Conservation (phyloP, 2,797 vertebrate species). For the Gymnopithys bicolor region DNA sequence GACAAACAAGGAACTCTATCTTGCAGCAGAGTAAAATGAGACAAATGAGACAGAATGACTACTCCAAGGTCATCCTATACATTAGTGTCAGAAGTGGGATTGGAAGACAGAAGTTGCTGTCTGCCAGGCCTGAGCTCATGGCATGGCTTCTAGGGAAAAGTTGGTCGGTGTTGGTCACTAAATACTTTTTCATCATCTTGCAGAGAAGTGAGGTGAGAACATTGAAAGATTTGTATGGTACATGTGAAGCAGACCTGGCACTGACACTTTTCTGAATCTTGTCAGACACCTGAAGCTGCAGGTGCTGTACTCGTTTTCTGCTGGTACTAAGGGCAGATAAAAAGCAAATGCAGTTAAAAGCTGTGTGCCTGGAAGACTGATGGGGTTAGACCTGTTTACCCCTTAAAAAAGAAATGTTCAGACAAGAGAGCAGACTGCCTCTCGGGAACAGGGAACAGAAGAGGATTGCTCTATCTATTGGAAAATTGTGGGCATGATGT, state of each 20-base stretch:
- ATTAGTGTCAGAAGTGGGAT: not conserved
- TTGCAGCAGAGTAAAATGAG: not conserved
- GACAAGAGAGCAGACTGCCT: not conserved
- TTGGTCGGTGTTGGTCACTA: not conserved
- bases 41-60: not conserved
- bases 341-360: not conserved
- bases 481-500: not conserved
- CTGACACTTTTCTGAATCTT: not conserved
- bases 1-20: not conserved
- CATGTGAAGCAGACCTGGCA: not conserved
- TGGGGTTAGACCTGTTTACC: not conserved
- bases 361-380: not conserved
- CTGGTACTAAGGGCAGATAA: not conserved
- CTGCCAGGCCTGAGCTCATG: not conserved
- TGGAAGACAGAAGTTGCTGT: not conserved
- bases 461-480: not conserved
- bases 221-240: not conserved
- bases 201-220: not conserved
- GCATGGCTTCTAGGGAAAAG: not conserved
- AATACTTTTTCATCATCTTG: not conserved
- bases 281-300: not conserved
- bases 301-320: not conserved
- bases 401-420: not conserved
- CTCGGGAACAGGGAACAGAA: not conserved
- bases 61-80: not conserved